Conservation (phyloP, 2,888 invertebrate genomes). For the Brachyptera risi region DNA sequence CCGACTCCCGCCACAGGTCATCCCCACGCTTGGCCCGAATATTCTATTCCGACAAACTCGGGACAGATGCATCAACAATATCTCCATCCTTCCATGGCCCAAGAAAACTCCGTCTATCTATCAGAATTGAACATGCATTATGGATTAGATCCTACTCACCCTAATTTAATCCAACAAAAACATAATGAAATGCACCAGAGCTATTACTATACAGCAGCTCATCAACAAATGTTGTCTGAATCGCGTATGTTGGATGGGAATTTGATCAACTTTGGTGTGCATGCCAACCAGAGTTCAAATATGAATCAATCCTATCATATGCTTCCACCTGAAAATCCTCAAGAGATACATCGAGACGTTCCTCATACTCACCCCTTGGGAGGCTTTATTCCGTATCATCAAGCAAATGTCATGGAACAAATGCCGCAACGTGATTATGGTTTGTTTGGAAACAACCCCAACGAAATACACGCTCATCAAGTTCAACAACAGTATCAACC, state of each 20-base stretch:
- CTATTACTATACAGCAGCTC: slow-evolving; percentile 27
- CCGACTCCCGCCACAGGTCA: slow-evolving; percentile 36
- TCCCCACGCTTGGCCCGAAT: slow-evolving; percentile 43
- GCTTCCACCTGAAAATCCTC: slow-evolving; percentile 19
- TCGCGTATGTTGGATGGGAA: not conserved
- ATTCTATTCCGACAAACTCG: slow-evolving; percentile 28
- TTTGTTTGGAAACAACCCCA: slow-evolving; percentile 19
- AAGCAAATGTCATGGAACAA: slow-evolving; percentile 11
- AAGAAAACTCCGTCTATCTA: slow-evolving; percentile 24
- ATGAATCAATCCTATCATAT: slow-evolving; percentile 21
- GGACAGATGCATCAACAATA: too few species aligned
- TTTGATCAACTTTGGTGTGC: not conserved
- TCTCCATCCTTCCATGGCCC: slow-evolving; percentile 17
- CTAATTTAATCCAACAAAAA: too few species aligned
- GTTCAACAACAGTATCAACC: slow-evolving; percentile 36
- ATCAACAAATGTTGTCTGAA: slow-evolving; percentile 9
- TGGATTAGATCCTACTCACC: slow-evolving; percentile 20
- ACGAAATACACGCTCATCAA: slow-evolving; percentile 8
- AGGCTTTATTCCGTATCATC: slow-evolving; percentile 27
- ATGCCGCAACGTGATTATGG: slow-evolving; percentile 25
- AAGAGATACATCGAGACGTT: not conserved
- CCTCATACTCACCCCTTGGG: slow-evolving; percentile 20
- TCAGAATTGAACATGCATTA: slow-evolving; percentile 24
- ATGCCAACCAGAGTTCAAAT: not conserved
- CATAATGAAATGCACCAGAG: slow-evolving; percentile 22